Base-by-base conservation (phyloP, 2,113 vertebrate genomes). In the Tretioscincus oriximinensis region DNA sequence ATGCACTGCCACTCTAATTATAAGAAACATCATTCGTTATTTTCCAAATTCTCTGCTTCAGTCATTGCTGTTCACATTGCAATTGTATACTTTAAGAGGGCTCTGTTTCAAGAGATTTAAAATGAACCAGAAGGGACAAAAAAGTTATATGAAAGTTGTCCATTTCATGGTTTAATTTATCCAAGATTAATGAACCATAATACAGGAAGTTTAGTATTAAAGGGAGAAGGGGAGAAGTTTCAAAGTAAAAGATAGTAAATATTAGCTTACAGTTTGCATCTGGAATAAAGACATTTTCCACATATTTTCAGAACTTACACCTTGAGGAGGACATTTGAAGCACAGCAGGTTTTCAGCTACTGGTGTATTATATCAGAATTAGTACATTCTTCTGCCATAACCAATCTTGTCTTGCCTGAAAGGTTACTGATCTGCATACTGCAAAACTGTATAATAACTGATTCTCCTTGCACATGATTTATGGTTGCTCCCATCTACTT, bases 11-110 rank as follows among this genome's bases (percentile, higher is more conserved):
- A n/a, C 12, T 89, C 88, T 86, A 86, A 86, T 87, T 87, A 77
- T 9, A 78, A 80, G 84, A 88, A 75, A 73, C 49, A 14, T 7
- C 54, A 85, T 64, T 87, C 78, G 66, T 84, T 88, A 88, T 76
- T 88, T 91, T 91, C 90, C 88, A 92, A 91, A 91, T 51, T 85
- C 9, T 41, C 80, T 78, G 70, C 66, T 90, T 85, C 78, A 80
- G 81, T 75, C 78, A 76, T 31, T 84, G 83, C 61, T 80, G 58
- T 61, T 83, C 88, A 65, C 72, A 83, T 84, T 80, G 26, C 78
- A 86, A 80, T 78, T 81, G 82, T 7, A 21, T n/a, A 24, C 71
- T 54, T 35, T 28, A 69, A 85, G 84, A 76, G 45, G 14, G 63
- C 47, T 31, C 7, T 63, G n/a, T 22, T 45, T 68, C 61, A 67